Evolutionary conservation across 2,797 vertebrate species (phyloP), one percentile per base, ranked within the genome.

Genomic region (Liasis olivaceus): DNA sequence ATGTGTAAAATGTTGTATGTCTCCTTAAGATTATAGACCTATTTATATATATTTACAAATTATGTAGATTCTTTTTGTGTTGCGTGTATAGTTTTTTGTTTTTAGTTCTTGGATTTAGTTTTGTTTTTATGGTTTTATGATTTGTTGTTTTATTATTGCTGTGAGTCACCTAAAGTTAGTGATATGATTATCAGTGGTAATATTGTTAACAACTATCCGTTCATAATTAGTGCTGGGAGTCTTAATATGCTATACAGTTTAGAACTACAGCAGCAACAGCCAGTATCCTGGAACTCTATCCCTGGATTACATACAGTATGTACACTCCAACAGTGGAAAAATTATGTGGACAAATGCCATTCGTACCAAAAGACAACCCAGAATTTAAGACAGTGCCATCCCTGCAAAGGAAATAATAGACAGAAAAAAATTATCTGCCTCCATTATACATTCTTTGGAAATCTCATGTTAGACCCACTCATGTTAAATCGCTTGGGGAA

Each of bases 261-360:
- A 6, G n/a, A 92, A 88, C 9, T 72, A 28, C 92, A 51, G 58
- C 6, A 69, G 42, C 51, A 95, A 92, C 93, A 89, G 36, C 0
- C 36, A 90, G 4, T 0, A 58, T 60, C 12, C 88, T 77, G 92
- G 58, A 31, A 20, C 26, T 2, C 5, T 90, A 90, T 36, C 62
- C 56, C 87, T 85, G 77, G 87, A 86, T 88, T 88, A 72, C 1
- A 59, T 31, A n/a, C 1, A 1, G 26, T 15, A 77, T 12, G 63
- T 20, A 93, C 5, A 51, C 42, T 12, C 14, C 62, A 85, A 54
- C 8, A 13, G 42, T 22, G n/a, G 31, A 69, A 31, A 69, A 69
- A 66, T 13, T 66, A 66, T 31, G n/a, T 69, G n/a, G 13, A 69
- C 14, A 69, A 31, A 31, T 69, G 66, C 12, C 13, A 15, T 69